phyloP scores from a whole-genome alignment of 1,140 invertebrate species.

The Scaptomyza hsui region DNA sequence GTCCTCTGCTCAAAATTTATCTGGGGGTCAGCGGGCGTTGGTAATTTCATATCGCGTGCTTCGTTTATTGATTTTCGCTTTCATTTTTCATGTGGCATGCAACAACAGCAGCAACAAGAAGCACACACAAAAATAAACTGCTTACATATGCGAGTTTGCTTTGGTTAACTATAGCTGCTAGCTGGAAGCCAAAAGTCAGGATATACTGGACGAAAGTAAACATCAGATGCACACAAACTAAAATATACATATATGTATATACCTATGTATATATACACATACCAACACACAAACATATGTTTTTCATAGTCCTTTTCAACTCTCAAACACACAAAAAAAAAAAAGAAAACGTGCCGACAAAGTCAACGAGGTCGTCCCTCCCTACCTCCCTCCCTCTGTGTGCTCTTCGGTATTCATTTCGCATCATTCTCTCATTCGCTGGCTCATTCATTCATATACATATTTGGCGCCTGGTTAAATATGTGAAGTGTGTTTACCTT shows the following conservation, averaged over 20 bases:
- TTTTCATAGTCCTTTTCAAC: slow-evolving; percentile 2
- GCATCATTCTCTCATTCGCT: slow-evolving; percentile 31
- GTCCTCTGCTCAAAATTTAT: slow-evolving; percentile 7
- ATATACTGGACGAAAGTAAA: slow-evolving; percentile 40
- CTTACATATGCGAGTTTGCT: slow-evolving; percentile 62
- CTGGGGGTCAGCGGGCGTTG: slow-evolving; percentile 37
- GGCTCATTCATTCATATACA: slow-evolving; percentile 42
- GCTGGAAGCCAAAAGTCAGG: slow-evolving; percentile 11
- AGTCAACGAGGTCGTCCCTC: slow-evolving; percentile 70
- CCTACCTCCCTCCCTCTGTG: background rate
- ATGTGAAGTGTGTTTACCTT: slow-evolving; percentile 69
- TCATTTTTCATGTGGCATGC: slow-evolving; percentile 79
- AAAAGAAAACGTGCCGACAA: slow-evolving; percentile 67
- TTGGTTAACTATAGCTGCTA: too few species aligned
- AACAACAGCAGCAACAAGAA: slow-evolving; percentile 30
- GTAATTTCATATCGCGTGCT: slow-evolving; percentile 70
- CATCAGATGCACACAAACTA: slow-evolving; percentile 14
- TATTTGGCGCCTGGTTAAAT: slow-evolving; percentile 62
- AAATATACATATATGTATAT: slow-evolving; percentile 36
- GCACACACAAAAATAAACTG: slow-evolving; percentile 43
- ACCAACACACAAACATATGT: slow-evolving; percentile 14
- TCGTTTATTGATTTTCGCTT: slow-evolving; percentile 79
- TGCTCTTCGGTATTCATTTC: slow-evolving; percentile 42
- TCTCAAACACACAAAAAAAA: background rate
- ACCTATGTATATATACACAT: slow-evolving; percentile 16